Evolutionary conservation across 2,888 invertebrate genomes (phyloP), one percentile per base, ranked within the genome.

Genomic region (Cotesia congregata): DNA sequence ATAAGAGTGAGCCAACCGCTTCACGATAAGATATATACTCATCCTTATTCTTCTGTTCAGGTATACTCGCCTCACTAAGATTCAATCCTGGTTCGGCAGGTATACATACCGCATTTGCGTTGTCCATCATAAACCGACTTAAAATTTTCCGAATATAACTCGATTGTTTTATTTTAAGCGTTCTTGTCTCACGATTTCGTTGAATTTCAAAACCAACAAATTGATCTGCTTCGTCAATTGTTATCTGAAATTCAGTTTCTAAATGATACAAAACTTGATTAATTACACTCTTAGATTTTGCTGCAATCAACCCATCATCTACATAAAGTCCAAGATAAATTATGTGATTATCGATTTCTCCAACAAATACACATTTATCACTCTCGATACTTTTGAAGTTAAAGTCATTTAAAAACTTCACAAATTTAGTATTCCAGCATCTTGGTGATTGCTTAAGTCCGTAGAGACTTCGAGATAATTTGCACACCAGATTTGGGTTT

Each of bases 1-100:
- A 85, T 83, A 86, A 84, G n/a, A 86, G 67, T 5, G 83, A 83
- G 30, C 84, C 84, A 78, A 86, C 81, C 5, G 80, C 82, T 77
- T 82, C 61, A 61, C 77, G 7, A 17, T 80, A n/a, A 67, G 64
- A 15, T 64, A 64, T 69, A 7, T 40, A 17, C 7, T 20, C 38
- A 9, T 72, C 65, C 60, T 64, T 73, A 4, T 60, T n/a, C 20
- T 76, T 41, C 50, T 76, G 76, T 75, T 79, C 75, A 70, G 74
- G 72, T 80, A 76, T 6, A 17, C 71, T 67, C 74, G 74, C 72
- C 59, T 71, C 59, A 1, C 73, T 76, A 0, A 80, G 82, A 12
- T 79, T 70, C 6, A 67, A 12, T 6, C 80, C 73, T 9, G 80
- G 59, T 75, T 72, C 17, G 17, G 30, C 9, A 17, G 20, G 64